Conservation (phyloP, 2,888 invertebrate genomes). For the Scrobipalpa costella region DNA sequence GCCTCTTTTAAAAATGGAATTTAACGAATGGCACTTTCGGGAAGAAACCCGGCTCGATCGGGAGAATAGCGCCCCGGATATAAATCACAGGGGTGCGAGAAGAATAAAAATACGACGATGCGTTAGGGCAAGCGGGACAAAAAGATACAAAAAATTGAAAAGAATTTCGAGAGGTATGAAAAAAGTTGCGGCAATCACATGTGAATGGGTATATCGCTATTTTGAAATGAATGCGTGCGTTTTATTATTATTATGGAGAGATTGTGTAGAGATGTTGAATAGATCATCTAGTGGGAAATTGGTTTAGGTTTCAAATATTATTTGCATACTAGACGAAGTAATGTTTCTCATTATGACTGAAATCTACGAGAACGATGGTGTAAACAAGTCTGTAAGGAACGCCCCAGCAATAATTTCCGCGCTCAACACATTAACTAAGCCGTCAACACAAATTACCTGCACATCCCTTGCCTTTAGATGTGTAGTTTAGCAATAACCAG, state of each 20-base stretch:
- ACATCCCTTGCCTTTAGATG: constrained; percentile 58
- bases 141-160: constrained; percentile 53
- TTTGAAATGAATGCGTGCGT: constrained; percentile 13
- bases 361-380: background rate
- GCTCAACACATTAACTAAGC: constrained; percentile 46
- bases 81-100: constrained; percentile 72
- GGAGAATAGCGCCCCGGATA: constrained; percentile 56
- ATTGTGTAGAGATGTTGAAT: background rate
- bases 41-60: constrained; percentile 55
- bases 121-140: constrained; percentile 53
- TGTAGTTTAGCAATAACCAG: constrained; percentile 58
- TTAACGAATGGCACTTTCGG: constrained; percentile 65
- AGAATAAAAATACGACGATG: constrained; percentile 50
- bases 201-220: background rate
- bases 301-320: too few species aligned
- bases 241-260: background rate
- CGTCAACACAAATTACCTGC: constrained; percentile 55
- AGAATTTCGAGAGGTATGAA: constrained; percentile 42
- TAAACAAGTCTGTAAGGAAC: background rate
- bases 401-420: constrained; percentile 35
- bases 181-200: constrained; percentile 26
- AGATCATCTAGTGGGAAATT: background rate
- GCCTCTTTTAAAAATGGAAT: constrained; percentile 69
- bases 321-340: too few species aligned
- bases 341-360: background rate